Percentiles rank a stretch among this genome's conserved stretches.
These are phyloP conservation scores for Coenobita brevimanus DNA, from an alignment of 1,140 invertebrate genomes.

Conservation along the genomic window DNA sequence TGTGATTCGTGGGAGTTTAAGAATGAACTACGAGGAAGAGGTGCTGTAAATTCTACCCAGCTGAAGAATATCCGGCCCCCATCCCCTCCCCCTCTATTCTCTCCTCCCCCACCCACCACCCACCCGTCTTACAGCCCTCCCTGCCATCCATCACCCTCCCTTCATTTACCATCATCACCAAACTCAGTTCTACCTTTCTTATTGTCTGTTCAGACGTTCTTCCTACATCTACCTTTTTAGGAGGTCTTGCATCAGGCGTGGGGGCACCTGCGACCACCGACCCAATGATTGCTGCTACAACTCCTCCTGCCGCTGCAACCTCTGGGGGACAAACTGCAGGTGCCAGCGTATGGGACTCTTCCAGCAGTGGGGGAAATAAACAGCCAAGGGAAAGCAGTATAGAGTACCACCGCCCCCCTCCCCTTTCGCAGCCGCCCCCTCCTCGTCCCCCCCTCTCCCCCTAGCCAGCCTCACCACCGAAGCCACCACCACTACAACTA, in stretches of 20 bases:
- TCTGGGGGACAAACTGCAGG: constrained; percentile 92
- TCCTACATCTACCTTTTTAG: constrained; percentile 90
- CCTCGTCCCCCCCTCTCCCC: not conserved
- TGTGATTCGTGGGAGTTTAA: no score
- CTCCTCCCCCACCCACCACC: not conserved
- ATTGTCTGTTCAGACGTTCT: constrained; percentile 82
- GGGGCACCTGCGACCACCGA: constrained; percentile 87
- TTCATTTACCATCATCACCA: constrained; percentile 45
- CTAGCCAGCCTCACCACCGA: not conserved
- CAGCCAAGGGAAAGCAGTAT: not conserved
- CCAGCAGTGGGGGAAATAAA: constrained; percentile 85
- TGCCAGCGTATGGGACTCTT: constrained; percentile 92
- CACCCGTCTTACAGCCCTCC: not conserved
- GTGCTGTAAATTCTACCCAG: no score
- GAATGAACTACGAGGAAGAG: no score
- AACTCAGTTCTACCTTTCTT: constrained; percentile 44
- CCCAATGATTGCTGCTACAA: constrained; percentile 90
- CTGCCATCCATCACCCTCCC: not conserved
- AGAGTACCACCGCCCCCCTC: not conserved
- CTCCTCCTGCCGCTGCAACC: constrained; percentile 89
- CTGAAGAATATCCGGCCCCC: no score
- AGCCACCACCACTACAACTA: not conserved
- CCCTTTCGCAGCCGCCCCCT: not conserved
- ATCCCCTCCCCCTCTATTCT: no score
- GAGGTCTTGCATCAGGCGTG: constrained; percentile 85